phyloP scores from a whole-genome alignment of 2,888 invertebrate species.

The Cerceris ruficornis region DNA sequence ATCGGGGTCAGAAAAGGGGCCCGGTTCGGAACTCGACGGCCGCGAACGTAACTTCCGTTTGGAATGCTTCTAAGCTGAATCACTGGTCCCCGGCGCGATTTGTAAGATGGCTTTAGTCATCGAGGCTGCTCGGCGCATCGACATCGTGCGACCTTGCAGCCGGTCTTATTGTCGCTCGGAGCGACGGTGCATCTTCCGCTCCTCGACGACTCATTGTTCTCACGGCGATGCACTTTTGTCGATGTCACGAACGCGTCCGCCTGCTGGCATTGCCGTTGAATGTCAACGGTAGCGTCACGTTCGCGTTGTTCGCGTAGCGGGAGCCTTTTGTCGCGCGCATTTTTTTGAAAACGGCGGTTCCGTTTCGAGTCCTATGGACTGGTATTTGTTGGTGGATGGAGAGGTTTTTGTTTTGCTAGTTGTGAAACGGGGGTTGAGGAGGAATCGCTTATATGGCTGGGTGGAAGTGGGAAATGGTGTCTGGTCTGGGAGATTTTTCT shows the following conservation, averaged over 20 bases:
- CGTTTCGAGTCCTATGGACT: no score
- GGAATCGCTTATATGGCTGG: no score
- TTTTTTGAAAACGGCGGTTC: no score
- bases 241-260: constrained; percentile 45
- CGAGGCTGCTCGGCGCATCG: constrained; percentile 40
- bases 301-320: constrained; percentile 11
- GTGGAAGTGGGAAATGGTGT: no score
- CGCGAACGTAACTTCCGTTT: constrained; percentile 61
- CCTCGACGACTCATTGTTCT: constrained; percentile 53
- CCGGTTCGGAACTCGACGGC: constrained; percentile 4
- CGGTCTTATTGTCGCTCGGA: constrained; percentile 37
- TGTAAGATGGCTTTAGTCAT: constrained; percentile 51
- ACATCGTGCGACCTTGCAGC: constrained; percentile 50
- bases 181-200: constrained; percentile 22
- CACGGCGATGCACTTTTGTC: constrained; percentile 48
- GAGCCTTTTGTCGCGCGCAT: constrained; percentile 19
- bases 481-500: no score
- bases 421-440: no score
- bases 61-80: constrained; percentile 68
- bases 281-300: constrained; percentile 35
- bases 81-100: constrained; percentile 52
- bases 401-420: no score
- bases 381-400: no score
- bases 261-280: constrained; percentile 40
- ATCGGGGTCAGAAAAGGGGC: constrained; percentile 46